phyloP scores from a whole-genome alignment of 2,113 vertebrate genomes.

The Saimiri boliviensis region DNA sequence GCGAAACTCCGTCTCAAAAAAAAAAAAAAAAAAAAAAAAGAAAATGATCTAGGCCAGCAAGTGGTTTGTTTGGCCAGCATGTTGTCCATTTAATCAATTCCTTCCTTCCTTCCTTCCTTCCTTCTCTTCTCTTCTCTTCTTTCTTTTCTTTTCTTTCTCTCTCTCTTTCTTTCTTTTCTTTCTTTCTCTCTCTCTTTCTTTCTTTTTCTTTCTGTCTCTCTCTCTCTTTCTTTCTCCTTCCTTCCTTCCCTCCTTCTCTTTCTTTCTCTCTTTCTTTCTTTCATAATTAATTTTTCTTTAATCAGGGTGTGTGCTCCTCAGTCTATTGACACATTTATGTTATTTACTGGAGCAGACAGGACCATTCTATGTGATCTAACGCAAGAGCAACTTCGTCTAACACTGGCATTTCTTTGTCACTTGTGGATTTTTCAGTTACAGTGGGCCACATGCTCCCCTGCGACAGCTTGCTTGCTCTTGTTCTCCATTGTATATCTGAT shows the following conservation, averaged over 20 bases:
- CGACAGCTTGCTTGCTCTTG: neutral
- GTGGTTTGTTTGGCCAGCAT: neutral
- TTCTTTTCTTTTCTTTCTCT: too few species aligned
- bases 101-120: too few species aligned
- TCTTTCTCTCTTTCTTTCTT: too few species aligned
- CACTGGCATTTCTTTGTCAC: neutral
- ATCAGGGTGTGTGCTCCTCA: neutral
- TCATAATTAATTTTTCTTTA: neutral
- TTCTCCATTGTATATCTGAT: neutral
- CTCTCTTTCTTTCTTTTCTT: too few species aligned
- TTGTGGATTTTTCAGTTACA: neutral
- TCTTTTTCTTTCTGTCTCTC: too few species aligned
- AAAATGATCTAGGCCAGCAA: neutral
- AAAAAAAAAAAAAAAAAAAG: too few species aligned
- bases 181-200: too few species aligned
- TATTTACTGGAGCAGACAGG: neutral
- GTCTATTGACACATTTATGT: neutral
- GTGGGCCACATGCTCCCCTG: neutral
- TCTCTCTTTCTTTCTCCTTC: too few species aligned
- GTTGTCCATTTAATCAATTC: neutral
- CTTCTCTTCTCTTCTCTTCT: too few species aligned
- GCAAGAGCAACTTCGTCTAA: neutral
- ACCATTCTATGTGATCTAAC: neutral
- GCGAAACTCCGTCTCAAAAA: too few species aligned
- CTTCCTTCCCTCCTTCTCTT: too few species aligned